Base-by-base conservation (phyloP, 53 echinoderm and acorn worm genomes). In the Antedon mediterranea region DNA sequence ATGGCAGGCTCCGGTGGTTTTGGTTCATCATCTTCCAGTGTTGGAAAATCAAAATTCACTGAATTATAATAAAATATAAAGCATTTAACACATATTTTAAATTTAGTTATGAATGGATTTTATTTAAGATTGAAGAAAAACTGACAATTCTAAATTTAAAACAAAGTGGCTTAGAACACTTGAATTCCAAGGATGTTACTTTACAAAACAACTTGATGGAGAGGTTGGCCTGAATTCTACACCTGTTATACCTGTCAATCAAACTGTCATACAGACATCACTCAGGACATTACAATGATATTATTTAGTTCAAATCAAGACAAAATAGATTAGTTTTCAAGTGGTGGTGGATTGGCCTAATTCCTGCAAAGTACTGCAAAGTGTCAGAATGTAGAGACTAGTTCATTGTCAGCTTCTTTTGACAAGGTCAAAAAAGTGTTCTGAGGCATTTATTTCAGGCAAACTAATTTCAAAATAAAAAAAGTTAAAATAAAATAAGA, bases 31-130 rank as follows among this genome's bases (percentile, higher is more conserved):
- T 85, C 85, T 32, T 85, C 85, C 28, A 85, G 77, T 20, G 85
- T 71, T 72, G 85, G 85, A 34, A 81, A 85, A 73, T 85, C 85
- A 81, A 85, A 85, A 77, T 85, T 43, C 85, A 85, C 85, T 85
- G 73, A n/a, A 82, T n/a, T 37, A 37, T 6, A 11, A 37, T 6
- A 37, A 37, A 37, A 37, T 37, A 37, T 37, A 4, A 6, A 37
- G 37, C 4, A 6, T 4, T 37, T 37, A 37, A 37, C 37, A n/a
- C n/a, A n/a, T n/a, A n/a, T n/a, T n/a, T n/a, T n/a, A n/a, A n/a
- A n/a, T n/a, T 37, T 4, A 37, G 37, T 37, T 37, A 37, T 37
- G 37, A 37, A 37, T n/a, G n/a, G n/a, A n/a, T n/a, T n/a, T n/a
- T n/a, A n/a, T n/a, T n/a, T n/a, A n/a, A n/a, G n/a, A n/a, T n/a